Evolutionary conservation across 2,888 invertebrate genomes (phyloP).

Genomic region (Orthosia incerta): DNA sequence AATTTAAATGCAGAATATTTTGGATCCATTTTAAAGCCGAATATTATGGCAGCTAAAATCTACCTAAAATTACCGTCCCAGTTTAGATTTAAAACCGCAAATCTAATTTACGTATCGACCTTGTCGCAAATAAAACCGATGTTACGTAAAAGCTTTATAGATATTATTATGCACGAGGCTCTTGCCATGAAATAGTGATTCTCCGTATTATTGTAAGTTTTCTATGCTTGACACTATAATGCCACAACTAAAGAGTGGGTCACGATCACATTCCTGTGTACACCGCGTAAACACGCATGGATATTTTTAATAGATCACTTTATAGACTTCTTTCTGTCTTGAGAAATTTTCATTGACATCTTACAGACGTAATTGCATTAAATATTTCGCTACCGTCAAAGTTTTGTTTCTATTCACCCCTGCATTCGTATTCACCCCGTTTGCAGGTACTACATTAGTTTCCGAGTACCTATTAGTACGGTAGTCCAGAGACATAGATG

Average conservation of each 20-base stretch:
- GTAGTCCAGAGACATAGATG: too few species aligned
- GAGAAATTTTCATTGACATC: conserved; percentile 1
- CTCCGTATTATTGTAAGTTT: conserved; percentile 24
- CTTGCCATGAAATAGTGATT: conserved; percentile 36
- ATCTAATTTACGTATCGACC: conserved; percentile 19
- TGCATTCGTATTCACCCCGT: too few species aligned
- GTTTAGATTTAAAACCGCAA: conserved; percentile 38
- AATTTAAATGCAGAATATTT: not conserved
- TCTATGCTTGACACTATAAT: conserved; percentile 26
- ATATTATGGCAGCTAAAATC: not conserved
- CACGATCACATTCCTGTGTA: conserved; percentile 25
- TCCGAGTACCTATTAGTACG: too few species aligned
- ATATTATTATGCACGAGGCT: conserved; percentile 14
- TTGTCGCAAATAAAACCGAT: conserved; percentile 34
- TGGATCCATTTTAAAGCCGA: conserved; percentile 17
- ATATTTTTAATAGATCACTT: conserved; percentile 3
- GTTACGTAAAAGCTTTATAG: conserved; percentile 38
- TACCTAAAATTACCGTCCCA: conserved; percentile 7
- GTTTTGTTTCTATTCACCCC: too few species aligned
- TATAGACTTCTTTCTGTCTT: not conserved
- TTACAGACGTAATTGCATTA: not conserved
- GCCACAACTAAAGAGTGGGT: conserved; percentile 32
- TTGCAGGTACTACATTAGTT: too few species aligned
- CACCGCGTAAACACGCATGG: conserved; percentile 14
- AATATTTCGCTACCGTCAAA: not conserved